Conservation (phyloP, 2,113 vertebrate genomes). For the Tonatia bakeri region DNA sequence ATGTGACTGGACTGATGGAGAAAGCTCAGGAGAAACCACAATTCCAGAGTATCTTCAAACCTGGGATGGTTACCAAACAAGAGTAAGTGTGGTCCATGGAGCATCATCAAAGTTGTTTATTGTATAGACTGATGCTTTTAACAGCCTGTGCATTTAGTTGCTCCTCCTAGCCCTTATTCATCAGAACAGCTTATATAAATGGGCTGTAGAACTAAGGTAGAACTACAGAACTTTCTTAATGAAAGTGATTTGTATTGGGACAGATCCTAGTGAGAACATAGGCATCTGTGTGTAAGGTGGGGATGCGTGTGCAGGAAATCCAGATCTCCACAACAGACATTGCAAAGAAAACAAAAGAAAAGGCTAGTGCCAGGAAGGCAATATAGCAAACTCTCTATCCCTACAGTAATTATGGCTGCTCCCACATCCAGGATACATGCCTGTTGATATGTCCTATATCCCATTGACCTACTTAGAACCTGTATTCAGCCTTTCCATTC, state of each 20-base stretch:
- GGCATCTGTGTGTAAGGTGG: neutral
- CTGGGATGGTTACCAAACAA: neutral
- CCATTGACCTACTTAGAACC: neutral
- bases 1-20: neutral
- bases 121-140: neutral
- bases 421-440: rapidly evolving
- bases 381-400: neutral
- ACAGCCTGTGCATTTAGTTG: neutral
- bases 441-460: neutral
- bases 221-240: neutral
- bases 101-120: neutral
- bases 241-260: neutral
- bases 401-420: neutral
- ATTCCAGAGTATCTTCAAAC: neutral
- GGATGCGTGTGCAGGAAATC: neutral
- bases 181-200: neutral
- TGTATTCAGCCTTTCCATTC: neutral
- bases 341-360: neutral
- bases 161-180: neutral
- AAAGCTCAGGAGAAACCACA: neutral
- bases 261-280: neutral
- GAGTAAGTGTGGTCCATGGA: neutral
- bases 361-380: neutral
- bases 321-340: neutral
- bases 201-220: neutral